Evolutionary conservation across 2,888 invertebrate genomes (phyloP), one percentile per base, ranked within the genome.

Genomic region (Achlya flavicornis): DNA sequence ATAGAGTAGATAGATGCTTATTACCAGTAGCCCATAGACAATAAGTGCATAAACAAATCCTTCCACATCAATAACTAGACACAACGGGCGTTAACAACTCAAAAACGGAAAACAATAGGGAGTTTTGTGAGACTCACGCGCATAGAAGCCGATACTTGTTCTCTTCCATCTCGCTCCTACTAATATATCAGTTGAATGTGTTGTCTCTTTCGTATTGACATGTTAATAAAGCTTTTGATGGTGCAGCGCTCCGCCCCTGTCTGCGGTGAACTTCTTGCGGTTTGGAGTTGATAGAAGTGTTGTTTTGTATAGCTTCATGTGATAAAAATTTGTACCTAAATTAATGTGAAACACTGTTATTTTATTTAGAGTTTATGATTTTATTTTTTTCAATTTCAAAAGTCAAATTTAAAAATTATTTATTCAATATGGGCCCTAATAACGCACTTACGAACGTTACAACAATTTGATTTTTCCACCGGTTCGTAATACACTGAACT

Each of bases 181-280:
- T 61, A 63, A 12, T 3, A 5, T 0, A 59, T 67, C 67, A 70
- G 68, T 73, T 70, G 76, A 79, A 81, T 71, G 69, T 67, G 70
- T 73, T 74, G 68, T 82, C 87, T 79, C 80, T 71, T 62, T 85
- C 79, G 70, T 70, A 85, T 76, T 89, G 89, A 89, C 89, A 89
- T 85, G 89, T 87, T 88, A 86, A 87, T 89, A 87, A 80, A 84
- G 77, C 75, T 75, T 80, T 80, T 83, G 76, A 78, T 72, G 77
- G 66, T 60, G 53, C 53, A 60, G 68, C 66, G 80, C 84, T 72
- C 78, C 87, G 86, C 89, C 89, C 83, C 77, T 70, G 68, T 78
- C 65, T 69, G 70, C 70, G 63, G 71, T 67, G 74, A 68, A 72
- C 69, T 74, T 70, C 73, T 72, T 72, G 70, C 66, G 73, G 66